Evolutionary conservation across 2,888 invertebrate species (phyloP).

Genomic region (Rhamphomyia laevipes): DNA sequence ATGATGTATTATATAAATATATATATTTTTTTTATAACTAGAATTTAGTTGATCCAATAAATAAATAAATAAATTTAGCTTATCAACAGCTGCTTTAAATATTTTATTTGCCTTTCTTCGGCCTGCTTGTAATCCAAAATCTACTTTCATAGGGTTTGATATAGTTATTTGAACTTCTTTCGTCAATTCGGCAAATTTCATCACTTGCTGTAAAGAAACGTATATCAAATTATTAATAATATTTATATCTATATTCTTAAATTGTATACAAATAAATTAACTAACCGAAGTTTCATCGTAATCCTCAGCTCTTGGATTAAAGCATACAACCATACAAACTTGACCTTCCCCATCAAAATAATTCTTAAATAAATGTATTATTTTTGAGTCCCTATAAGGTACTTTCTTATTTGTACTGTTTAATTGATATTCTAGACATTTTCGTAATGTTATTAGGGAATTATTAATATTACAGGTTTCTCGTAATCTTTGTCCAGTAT

Average conservation of each 20-base stretch:
- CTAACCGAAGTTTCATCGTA: constrained; percentile 86
- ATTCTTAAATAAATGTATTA: constrained; percentile 93
- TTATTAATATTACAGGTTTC: constrained; percentile 91
- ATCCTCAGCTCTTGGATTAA: constrained; percentile 85
- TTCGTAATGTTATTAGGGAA: constrained; percentile 85
- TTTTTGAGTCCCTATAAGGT: constrained; percentile 87
- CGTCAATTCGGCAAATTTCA: constrained; percentile 95
- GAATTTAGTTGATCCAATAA: no score
- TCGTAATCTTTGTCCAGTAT: constrained; percentile 50
- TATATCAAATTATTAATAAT: background rate
- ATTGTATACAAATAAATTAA: constrained; percentile 10
- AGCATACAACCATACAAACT: constrained; percentile 92
- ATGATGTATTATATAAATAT: no score
- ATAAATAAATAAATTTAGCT: no score
- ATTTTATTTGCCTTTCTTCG: constrained; percentile 66
- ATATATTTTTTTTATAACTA: no score
- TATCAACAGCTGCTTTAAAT: constrained; percentile 44
- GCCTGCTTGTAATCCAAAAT: constrained; percentile 60
- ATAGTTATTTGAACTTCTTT: constrained; percentile 82
- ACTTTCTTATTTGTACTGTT: constrained; percentile 62
- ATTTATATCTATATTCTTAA: background rate
- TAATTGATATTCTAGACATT: constrained; percentile 80
- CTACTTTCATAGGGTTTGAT: constrained; percentile 48
- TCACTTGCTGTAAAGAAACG: constrained; percentile 56
- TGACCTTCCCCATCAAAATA: constrained; percentile 96